Evolutionary conservation across 1,140 invertebrate genomes (phyloP).

Genomic region (Halotydeus destructor): DNA sequence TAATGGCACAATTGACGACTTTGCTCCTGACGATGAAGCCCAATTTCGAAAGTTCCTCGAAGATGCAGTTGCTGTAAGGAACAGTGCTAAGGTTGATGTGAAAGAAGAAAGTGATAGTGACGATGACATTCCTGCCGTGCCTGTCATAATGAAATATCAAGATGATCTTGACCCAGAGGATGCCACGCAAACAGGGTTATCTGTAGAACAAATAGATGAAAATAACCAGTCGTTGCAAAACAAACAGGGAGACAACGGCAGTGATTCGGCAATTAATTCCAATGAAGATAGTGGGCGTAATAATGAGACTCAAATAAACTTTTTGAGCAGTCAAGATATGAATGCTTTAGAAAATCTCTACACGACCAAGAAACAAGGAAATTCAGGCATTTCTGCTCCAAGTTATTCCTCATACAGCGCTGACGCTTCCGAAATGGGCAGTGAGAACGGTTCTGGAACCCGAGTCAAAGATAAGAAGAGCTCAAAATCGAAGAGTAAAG

Average conservation of each 20-base stretch:
- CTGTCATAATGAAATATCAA: constrained; percentile 61
- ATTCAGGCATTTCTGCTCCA: not conserved
- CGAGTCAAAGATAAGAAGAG: too few species aligned
- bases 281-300: not conserved
- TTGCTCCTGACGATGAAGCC: constrained; percentile 50
- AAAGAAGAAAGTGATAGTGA: constrained; percentile 35
- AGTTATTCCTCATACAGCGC: not conserved
- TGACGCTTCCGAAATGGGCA: not conserved
- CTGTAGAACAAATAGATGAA: not conserved
- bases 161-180: constrained; percentile 61
- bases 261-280: not conserved
- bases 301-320: not conserved
- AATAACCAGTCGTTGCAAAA: not conserved
- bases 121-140: constrained; percentile 46
- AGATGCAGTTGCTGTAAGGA: constrained; percentile 30
- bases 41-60: constrained; percentile 50
- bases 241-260: constrained; percentile 1
- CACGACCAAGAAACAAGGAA: not conserved
- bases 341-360: not conserved
- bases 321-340: not conserved
- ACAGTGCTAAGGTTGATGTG: constrained; percentile 24
- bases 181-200: too few species aligned
- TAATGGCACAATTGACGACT: constrained; percentile 47
- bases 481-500: constrained; percentile 2
- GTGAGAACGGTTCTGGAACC: not conserved